phyloP scores from a whole-genome alignment of 2,113 vertebrate species.

The Mionectes macconnelli region DNA sequence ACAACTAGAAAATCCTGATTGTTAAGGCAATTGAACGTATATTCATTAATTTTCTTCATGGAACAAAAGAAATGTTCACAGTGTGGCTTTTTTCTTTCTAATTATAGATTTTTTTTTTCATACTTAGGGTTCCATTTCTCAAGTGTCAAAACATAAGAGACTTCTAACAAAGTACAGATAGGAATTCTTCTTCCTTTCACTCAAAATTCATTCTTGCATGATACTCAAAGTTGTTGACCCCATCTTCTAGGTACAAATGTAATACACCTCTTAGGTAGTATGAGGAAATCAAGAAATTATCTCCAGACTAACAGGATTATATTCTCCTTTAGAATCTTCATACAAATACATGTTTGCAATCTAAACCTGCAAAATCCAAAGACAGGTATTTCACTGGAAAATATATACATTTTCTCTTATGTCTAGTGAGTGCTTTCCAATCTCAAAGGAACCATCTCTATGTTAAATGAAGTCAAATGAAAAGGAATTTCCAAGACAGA shows the following conservation, averaged over 20 bases:
- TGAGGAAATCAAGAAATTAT: not conserved
- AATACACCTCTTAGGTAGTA: not conserved
- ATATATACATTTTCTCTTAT: not conserved
- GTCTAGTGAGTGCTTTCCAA: not conserved
- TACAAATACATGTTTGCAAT: not conserved
- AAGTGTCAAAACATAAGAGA: not conserved
- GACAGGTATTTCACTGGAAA: not conserved
- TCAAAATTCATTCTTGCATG: not conserved
- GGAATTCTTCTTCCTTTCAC: not conserved
- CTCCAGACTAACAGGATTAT: not conserved
- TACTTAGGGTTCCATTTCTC: not conserved
- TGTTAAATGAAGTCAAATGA: not conserved
- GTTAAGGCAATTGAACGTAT: not conserved
- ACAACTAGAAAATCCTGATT: not conserved
- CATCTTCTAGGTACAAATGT: not conserved
- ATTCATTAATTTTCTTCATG: not conserved
- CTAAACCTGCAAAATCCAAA: not conserved
- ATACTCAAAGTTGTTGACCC: not conserved
- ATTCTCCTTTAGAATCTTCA: not conserved
- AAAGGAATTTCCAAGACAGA: not conserved
- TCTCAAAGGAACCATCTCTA: not conserved
- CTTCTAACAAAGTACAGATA: not conserved
- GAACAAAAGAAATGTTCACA: not conserved
- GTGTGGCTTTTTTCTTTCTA: not conserved
- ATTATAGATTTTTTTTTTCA: not conserved